Evolutionary conservation across 2,888 invertebrate genomes (phyloP), one percentile per base, ranked within the genome.

Genomic region (Drosophila trichaetosa): DNA sequence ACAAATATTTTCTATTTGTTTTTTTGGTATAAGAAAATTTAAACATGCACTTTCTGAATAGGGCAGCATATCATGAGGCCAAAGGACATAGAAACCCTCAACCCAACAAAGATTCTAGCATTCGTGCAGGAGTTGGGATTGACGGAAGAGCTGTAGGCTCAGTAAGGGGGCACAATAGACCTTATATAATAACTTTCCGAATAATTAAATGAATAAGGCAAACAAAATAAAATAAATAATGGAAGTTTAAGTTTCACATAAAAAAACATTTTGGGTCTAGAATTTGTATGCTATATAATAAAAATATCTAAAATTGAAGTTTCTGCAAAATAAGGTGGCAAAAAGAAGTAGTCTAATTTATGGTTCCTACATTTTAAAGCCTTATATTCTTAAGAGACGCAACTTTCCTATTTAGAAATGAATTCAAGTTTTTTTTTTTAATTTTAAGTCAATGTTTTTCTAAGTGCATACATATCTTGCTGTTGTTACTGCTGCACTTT

Each of bases 401-500:
- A 13, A 21, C 13, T 8, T 46, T 46, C 7, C 16, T 16, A 24
- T 46, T 46, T 24, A 13, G 7, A 7, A 24, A 46, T 46, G 13
- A 13, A 7, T 13, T 46, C 4, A 11, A 4, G 21, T 21, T 21
- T 16, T 21, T 16, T 36, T 36, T 4, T 7, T 7, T 7, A 21
- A 46, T 46, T 13, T 21, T 13, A 21, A 16, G 46, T 46, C 4
- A 2, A 24, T 16, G 16, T 46, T 46, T 46, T 46, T 46, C 21
- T 24, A 4, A 46, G 46, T 46, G 29, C 16, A 33, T 16, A 4
- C 11, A 6, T n/a, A n/a, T 51, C 1, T 24, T 8, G 52, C 21
- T 62, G 46, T 40, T 59, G 24, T 49, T 61, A 38, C 18, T 51
- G 63, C 56, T 54, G 63, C 87, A 87, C 69, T 68, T 87, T 13